Conservation (phyloP, 2,113 vertebrate species). For the Equus quagga region DNA sequence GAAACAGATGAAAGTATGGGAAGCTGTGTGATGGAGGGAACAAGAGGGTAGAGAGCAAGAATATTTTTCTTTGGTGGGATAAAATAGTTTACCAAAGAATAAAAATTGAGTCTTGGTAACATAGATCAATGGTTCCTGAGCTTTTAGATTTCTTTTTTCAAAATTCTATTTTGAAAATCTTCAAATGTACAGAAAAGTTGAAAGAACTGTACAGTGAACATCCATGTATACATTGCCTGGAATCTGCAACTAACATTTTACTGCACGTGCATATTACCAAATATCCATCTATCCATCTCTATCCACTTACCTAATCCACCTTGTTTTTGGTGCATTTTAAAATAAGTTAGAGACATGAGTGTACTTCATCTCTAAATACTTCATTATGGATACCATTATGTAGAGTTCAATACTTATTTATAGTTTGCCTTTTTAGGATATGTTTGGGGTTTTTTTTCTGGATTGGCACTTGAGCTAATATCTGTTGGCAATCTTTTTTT, state of each 20-base stretch:
- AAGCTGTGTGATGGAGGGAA: too few relatives aligned
- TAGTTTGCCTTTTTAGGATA: neutral
- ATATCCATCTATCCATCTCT: neutral
- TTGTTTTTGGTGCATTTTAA: neutral
- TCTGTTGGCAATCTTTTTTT: too few relatives aligned
- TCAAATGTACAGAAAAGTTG: too few relatives aligned
- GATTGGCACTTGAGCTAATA: too few relatives aligned
- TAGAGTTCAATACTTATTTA: neutral
- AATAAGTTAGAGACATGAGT: neutral
- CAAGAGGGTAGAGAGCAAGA: too few relatives aligned
- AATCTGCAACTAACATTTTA: neutral
- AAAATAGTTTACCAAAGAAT: neutral
- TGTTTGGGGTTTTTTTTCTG: too few relatives aligned
- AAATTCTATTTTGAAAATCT: neutral
- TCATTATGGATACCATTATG: neutral
- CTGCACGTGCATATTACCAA: neutral
- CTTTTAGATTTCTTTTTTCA: neutral
- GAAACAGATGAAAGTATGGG: neutral
- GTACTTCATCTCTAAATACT: neutral
- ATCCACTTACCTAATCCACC: neutral
- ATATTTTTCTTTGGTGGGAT: neutral
- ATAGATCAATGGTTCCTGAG: too few relatives aligned
- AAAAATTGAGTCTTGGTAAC: too few relatives aligned
- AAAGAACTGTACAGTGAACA: neutral
- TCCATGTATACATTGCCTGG: neutral